Evolutionary conservation across 2,888 invertebrate species (phyloP).

Genomic region (Hypena proboscidalis): DNA sequence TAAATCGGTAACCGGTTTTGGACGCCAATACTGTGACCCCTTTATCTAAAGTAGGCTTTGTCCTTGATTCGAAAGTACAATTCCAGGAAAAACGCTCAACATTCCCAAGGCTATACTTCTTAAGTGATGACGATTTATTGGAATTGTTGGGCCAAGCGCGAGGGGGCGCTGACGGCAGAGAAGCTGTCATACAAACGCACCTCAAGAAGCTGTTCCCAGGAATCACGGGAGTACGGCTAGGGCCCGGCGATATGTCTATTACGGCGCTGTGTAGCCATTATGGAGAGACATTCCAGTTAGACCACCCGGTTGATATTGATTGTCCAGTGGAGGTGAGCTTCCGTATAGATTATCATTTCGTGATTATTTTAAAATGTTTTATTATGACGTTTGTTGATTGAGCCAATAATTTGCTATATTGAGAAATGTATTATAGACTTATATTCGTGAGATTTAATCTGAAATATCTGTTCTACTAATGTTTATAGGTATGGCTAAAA

Average conservation of each 20-base stretch:
- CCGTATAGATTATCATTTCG: too few species aligned
- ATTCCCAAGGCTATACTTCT: conserved; percentile 98
- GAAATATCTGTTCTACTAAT: neutral
- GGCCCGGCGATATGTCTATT: conserved; percentile 79
- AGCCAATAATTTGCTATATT: too few species aligned
- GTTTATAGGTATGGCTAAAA: conserved; percentile 88
- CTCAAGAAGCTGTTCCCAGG: conserved; percentile 98
- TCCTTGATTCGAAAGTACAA: conserved; percentile 5
- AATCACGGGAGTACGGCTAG: conserved; percentile 91
- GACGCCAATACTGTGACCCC: neutral
- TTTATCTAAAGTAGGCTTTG: conserved; percentile 6
- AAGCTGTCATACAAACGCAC: conserved; percentile 95
- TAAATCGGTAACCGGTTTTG: conserved; percentile 4
- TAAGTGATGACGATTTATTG: conserved; percentile 98
- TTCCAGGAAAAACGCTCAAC: conserved; percentile 94
- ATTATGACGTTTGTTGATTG: too few species aligned
- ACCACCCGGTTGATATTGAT: conserved; percentile 88
- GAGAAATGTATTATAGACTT: neutral
- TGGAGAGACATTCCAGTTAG: conserved; percentile 90
- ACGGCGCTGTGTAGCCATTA: conserved; percentile 90
- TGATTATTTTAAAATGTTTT: too few species aligned
- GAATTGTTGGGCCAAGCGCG: conserved; percentile 97
- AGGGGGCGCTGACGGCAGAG: conserved; percentile 86
- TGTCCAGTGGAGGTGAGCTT: conserved; percentile 90
- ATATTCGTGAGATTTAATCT: neutral